Percentiles rank a stretch among this genome's conserved stretches.
phyloP scores from a whole-genome alignment of 2,888 invertebrate species.

The Phorcus lineatus region DNA sequence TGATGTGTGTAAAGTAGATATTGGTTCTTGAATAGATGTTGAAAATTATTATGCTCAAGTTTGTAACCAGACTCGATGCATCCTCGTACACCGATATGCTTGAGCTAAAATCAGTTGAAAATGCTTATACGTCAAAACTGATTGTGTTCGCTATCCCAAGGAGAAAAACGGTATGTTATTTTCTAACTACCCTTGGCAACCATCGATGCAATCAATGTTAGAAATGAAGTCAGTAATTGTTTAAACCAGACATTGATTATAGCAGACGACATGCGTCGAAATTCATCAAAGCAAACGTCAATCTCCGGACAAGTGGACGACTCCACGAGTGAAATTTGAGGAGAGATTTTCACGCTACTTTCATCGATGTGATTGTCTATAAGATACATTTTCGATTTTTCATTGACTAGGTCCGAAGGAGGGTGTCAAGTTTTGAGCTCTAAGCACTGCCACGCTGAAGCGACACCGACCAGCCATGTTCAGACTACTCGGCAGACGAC shows the following conservation, averaged over 20 bases:
- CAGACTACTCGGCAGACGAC: background rate
- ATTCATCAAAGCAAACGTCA: background rate
- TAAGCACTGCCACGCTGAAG: background rate
- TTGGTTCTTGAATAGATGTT: no score
- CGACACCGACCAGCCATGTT: background rate
- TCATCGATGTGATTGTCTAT: background rate
- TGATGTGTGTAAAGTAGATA: no score
- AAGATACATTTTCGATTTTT: background rate
- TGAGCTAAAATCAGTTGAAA: no score
- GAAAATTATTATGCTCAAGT: no score
- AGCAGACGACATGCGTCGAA: background rate
- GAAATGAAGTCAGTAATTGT: background rate
- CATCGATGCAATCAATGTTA: background rate
- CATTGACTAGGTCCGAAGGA: background rate
- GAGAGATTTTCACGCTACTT: background rate
- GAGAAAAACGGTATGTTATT: no score
- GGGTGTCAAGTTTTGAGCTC: background rate
- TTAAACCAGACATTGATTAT: background rate
- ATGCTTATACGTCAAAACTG: no score
- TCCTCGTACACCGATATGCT: no score
- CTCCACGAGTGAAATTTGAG: background rate
- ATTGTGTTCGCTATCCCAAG: no score
- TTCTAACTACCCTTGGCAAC: background rate
- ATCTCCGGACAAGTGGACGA: background rate
- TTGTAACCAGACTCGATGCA: no score